A percentile compares a stretch with the other conserved stretches of the same genome.
These are phyloP conservation scores for Automeris io DNA, from an alignment of 2,888 invertebrate genomes.

Conservation along the genomic window DNA sequence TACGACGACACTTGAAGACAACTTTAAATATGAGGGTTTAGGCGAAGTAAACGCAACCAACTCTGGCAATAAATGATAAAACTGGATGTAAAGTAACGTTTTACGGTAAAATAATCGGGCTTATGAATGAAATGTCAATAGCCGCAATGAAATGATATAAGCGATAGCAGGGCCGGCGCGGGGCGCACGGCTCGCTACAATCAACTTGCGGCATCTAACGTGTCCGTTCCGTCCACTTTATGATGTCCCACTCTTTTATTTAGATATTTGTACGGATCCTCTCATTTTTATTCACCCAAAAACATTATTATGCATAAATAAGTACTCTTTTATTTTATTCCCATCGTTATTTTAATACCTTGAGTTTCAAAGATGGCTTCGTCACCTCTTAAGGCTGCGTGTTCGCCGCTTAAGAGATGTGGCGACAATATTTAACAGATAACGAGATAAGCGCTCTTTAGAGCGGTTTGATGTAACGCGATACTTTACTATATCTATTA, in stretches of 20 bases:
- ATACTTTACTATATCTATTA: conserved; percentile 52
- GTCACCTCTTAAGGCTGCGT: conserved; percentile 54
- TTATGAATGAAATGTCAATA: conserved; percentile 73
- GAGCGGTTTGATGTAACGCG: conserved; percentile 64
- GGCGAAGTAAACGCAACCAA: conserved; percentile 16
- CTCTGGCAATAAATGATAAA: conserved; percentile 25
- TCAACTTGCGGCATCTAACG: conserved; percentile 65
- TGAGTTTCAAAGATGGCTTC: conserved; percentile 51
- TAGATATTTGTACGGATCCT: conserved; percentile 66
- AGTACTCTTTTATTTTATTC: conserved; percentile 68
- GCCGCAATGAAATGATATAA: conserved; percentile 72
- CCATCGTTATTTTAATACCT: conserved; percentile 67
- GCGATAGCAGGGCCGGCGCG: conserved; percentile 45
- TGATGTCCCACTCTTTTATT: conserved; percentile 66
- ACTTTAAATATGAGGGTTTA: conserved; percentile 7
- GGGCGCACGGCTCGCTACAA: conserved; percentile 41
- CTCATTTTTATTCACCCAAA: conserved; percentile 68
- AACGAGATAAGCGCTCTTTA: conserved; percentile 62
- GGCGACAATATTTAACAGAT: conserved; percentile 67
- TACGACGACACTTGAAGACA: conserved; percentile 1
- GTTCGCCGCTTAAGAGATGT: conserved; percentile 53
- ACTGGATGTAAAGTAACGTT: conserved; percentile 38
- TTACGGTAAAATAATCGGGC: conserved; percentile 49
- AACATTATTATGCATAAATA: conserved; percentile 71
- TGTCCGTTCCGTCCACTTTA: conserved; percentile 45